A percentile compares a stretch with the other conserved stretches of the same genome.
Conservation (phyloP, 2,113 vertebrate genomes). For the Lepisosteus oculatus region DNA sequence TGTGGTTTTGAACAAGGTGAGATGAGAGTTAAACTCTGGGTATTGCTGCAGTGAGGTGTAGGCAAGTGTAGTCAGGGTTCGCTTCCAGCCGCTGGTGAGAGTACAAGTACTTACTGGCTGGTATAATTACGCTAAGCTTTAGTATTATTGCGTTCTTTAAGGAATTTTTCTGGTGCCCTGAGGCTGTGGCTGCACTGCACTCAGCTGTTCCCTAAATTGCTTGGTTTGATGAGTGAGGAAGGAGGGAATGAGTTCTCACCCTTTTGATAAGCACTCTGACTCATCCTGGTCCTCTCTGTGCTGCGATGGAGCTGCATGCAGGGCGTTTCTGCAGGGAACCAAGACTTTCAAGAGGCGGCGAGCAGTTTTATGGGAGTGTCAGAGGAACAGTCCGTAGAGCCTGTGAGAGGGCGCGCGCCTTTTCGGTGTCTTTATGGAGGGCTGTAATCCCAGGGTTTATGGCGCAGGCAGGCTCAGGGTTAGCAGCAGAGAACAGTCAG, state of each 20-base stretch:
- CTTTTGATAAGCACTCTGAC: background rate
- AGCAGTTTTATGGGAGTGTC: too few relatives aligned
- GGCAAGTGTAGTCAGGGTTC: background rate
- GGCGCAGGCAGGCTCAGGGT: too few relatives aligned
- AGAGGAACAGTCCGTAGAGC: background rate
- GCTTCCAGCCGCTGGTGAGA: background rate
- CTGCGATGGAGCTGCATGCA: background rate
- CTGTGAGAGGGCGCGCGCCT: background rate
- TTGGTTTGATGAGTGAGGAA: background rate
- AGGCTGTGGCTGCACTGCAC: background rate
- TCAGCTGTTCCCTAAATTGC: background rate
- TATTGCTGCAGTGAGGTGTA: background rate
- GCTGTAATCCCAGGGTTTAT: background rate
- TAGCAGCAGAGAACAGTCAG: too few relatives aligned
- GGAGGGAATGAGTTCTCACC: background rate
- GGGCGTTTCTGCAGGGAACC: background rate
- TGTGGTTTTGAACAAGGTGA: background rate
- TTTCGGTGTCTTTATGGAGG: conserved; percentile 4
- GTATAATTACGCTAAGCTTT: background rate
- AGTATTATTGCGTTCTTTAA: background rate
- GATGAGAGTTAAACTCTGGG: background rate
- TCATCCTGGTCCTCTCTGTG: too few relatives aligned
- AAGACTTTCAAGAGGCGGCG: too few relatives aligned
- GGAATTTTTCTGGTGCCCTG: background rate
- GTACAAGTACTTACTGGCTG: conserved; percentile 12